Evolutionary conservation across 2,113 vertebrate species (phyloP).

Genomic region (Girardinichthys multiradiatus): DNA sequence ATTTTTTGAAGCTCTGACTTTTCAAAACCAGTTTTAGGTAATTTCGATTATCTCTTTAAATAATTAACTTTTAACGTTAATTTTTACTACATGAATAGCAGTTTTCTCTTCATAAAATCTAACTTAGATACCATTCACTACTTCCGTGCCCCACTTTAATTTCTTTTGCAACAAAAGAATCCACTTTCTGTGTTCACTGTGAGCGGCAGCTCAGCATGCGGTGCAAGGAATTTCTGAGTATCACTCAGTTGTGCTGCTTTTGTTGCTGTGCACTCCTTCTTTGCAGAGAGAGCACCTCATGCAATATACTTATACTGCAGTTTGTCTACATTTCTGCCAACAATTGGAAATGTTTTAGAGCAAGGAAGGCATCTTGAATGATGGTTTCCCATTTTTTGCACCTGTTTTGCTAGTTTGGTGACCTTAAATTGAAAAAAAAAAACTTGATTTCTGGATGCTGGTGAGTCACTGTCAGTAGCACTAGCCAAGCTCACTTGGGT

Average conservation of each 20-base stretch:
- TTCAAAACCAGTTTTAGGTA: too few relatives aligned
- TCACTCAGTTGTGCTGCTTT: conserved; percentile 45
- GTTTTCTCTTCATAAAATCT: conserved; percentile 2
- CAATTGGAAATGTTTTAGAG: conserved; percentile 7
- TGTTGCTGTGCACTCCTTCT: background rate
- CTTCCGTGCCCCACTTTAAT: too few relatives aligned
- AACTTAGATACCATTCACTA: too few relatives aligned
- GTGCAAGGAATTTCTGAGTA: conserved; percentile 49
- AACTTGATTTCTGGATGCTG: conserved; percentile 20
- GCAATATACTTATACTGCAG: conserved; percentile 24
- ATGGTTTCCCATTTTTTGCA: conserved; percentile 33
- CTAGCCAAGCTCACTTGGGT: conserved; percentile 3
- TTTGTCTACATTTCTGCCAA: conserved; percentile 35
- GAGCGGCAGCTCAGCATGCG: conserved; percentile 43
- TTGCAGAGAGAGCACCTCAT: conserved; percentile 1
- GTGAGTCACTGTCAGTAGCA: conserved; percentile 7
- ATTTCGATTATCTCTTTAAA: too few relatives aligned
- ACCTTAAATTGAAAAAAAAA: conserved; percentile 23
- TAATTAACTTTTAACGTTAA: background rate
- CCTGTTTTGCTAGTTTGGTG: conserved; percentile 23
- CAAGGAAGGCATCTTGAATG: conserved; percentile 41
- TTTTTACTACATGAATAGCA: conserved; percentile 1
- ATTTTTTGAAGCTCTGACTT: too few relatives aligned
- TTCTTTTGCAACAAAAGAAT: conserved; percentile 4
- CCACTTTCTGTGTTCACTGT: conserved; percentile 4